Conservation (phyloP, 1,140 invertebrate genomes). For the Procambarus virginalis region DNA sequence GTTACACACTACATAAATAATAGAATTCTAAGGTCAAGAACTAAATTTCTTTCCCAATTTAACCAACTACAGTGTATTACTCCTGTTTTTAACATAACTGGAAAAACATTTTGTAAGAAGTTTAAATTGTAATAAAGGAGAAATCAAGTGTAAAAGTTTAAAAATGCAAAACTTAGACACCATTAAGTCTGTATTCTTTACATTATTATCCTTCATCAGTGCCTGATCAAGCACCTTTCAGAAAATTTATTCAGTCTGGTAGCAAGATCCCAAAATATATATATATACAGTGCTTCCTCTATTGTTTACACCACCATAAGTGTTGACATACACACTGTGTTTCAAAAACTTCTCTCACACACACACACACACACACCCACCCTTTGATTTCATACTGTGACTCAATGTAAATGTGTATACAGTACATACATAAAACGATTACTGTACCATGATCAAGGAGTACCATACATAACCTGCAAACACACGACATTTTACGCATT, state of each 20-base stretch:
- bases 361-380: neutral
- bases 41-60: too few relatives aligned
- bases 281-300: neutral
- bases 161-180: too few relatives aligned
- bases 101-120: too few relatives aligned
- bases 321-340: slow-evolving; percentile 13
- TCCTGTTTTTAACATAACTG: too few relatives aligned
- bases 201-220: too few relatives aligned
- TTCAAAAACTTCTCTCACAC: neutral
- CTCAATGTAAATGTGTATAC: neutral
- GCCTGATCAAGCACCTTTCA: too few relatives aligned
- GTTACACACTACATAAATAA: neutral
- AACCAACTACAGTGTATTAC: too few relatives aligned
- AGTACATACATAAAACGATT: neutral
- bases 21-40: too few relatives aligned
- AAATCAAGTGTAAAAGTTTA: too few relatives aligned
- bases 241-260: neutral
- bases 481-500: neutral
- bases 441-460: neutral
- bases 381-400: neutral
- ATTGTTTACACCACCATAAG: neutral
- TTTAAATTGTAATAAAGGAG: too few relatives aligned
- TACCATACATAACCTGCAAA: neutral
- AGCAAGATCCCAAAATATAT: neutral
- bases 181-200: too few relatives aligned